Conservation (phyloP, 2,888 invertebrate genomes). For the Drosophila antonietae region DNA sequence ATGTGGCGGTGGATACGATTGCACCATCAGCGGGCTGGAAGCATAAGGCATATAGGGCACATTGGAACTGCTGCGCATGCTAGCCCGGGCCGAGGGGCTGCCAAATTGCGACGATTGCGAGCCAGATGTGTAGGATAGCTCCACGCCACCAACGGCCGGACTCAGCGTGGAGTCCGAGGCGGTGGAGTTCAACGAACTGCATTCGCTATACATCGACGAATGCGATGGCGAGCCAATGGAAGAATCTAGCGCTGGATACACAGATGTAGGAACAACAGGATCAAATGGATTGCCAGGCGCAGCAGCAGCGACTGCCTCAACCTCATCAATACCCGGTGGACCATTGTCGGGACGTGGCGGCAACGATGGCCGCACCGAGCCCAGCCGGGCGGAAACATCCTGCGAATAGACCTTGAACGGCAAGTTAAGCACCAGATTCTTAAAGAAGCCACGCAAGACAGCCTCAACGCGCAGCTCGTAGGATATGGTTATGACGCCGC, state of each 20-base stretch:
- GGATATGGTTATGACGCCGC: conserved; percentile 80
- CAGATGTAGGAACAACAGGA: conserved; percentile 45
- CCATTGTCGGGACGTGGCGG: conserved; percentile 65
- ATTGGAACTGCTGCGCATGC: conserved; percentile 75
- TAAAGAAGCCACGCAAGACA: conserved; percentile 83
- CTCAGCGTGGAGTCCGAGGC: conserved; percentile 83
- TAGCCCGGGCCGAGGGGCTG: conserved; percentile 76
- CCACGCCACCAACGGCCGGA: conserved; percentile 77
- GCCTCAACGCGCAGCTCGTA: conserved; percentile 84
- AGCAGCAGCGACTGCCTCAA: conserved; percentile 7
- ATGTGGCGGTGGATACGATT: conserved; percentile 83
- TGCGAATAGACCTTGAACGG: conserved; percentile 82
- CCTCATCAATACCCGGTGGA: conserved; percentile 51
- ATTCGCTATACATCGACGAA: conserved; percentile 81
- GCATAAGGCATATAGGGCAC: conserved; percentile 82
- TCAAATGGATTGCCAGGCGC: conserved; percentile 80
- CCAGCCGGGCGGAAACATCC: conserved; percentile 52
- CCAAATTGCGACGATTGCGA: conserved; percentile 77
- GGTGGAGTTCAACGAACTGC: conserved; percentile 82
- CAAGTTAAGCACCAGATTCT: conserved; percentile 82
- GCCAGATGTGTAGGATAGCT: conserved; percentile 72
- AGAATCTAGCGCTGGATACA: conserved; percentile 74
- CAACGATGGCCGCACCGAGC: conserved; percentile 57
- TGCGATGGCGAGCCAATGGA: conserved; percentile 82
- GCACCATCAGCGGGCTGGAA: conserved; percentile 81